These are phyloP conservation scores for Labrus mixtus DNA, from an alignment of 2,113 vertebrate species.

Conservation along the genomic window DNA sequence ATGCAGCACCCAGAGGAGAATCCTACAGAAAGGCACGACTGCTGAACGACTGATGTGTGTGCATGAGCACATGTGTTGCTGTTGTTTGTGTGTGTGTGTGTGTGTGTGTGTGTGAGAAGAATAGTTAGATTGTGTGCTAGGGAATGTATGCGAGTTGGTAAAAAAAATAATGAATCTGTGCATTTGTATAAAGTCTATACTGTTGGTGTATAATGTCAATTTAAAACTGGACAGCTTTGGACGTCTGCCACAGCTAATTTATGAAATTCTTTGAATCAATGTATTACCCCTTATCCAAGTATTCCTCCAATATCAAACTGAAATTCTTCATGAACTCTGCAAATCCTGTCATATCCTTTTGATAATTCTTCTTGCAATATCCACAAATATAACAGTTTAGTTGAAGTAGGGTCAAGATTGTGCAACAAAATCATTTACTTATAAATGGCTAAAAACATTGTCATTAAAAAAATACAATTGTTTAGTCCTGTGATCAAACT, in stretches of 20 bases:
- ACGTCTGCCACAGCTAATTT: background rate
- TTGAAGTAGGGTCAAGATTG: background rate
- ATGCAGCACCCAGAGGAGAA: constrained; percentile 84
- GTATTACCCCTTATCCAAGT: background rate
- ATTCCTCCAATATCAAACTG: background rate
- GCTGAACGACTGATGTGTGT: constrained; percentile 41
- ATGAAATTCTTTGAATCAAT: background rate
- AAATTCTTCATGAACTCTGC: background rate
- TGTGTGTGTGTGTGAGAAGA: constrained; percentile 3
- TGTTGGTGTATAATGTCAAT: constrained; percentile 9
- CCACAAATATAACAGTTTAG: background rate
- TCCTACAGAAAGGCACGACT: constrained; percentile 80
- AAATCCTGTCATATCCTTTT: too few relatives aligned
- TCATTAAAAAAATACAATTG: too few relatives aligned
- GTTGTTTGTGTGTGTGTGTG: constrained; percentile 1
- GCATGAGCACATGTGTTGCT: constrained; percentile 17
- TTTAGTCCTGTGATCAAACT: too few relatives aligned
- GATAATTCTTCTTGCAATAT: background rate
- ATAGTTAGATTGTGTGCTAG: constrained; percentile 20
- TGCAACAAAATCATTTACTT: too few relatives aligned
- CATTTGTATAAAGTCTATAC: background rate
- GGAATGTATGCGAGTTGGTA: constrained; percentile 20
- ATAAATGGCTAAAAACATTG: too few relatives aligned
- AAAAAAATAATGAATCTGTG: background rate
- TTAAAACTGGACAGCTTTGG: background rate